Evolutionary conservation across 2,888 invertebrate species (phyloP).

Genomic region (Fragum fragum): DNA sequence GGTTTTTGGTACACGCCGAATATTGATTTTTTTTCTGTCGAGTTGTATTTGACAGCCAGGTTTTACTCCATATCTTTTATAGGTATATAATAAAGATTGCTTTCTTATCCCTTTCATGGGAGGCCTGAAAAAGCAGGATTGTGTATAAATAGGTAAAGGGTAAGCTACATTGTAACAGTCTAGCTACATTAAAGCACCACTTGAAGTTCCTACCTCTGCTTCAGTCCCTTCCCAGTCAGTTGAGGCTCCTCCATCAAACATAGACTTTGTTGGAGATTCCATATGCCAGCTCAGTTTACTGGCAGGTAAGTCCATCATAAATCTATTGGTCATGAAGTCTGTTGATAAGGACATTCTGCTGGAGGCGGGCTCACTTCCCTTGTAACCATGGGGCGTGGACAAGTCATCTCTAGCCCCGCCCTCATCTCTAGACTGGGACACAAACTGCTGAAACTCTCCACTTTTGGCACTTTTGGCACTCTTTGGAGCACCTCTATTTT

Average conservation of each 20-base stretch:
- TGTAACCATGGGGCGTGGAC: constrained; percentile 42
- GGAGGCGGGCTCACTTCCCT: constrained; percentile 57
- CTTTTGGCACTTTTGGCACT: constrained; percentile 28
- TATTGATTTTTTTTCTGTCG: no score
- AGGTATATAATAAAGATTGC: no score
- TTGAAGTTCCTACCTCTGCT: constrained; percentile 57
- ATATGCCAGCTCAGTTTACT: constrained; percentile 63
- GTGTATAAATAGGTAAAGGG: no score
- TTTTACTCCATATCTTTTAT: no score
- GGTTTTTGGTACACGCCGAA: no score
- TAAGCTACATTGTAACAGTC: no score
- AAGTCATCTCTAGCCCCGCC: constrained; percentile 44
- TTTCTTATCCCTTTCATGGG: no score
- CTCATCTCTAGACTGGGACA: constrained; percentile 24
- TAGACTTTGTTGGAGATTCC: constrained; percentile 60
- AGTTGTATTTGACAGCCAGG: no score
- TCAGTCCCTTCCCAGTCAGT: constrained; percentile 67
- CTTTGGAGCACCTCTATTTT: constrained; percentile 30
- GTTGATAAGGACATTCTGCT: constrained; percentile 58
- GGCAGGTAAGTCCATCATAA: constrained; percentile 64
- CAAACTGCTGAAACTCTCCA: constrained; percentile 38
- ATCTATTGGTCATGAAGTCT: constrained; percentile 70
- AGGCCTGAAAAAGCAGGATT: no score
- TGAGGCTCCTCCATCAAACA: constrained; percentile 42
- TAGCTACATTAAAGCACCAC: background rate